Base-by-base conservation (phyloP, 2,113 vertebrate species). In the Dunckerocampus dactyliophorus region DNA sequence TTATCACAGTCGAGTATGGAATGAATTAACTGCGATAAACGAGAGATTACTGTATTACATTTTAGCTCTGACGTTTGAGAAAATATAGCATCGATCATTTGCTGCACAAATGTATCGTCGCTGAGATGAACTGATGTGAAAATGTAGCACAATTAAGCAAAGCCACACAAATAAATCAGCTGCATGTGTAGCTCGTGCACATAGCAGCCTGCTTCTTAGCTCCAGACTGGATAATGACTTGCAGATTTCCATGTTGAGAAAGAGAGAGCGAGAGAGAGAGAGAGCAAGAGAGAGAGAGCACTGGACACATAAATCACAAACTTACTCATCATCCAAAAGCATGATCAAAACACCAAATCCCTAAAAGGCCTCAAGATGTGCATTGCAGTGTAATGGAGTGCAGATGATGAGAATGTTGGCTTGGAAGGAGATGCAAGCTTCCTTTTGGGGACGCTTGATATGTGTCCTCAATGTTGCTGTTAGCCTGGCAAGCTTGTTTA, bases 221-320 rank as follows among this genome's bases (percentile, higher is more conserved):
- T 63, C 57, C 11, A 74, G 64, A 66, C 47, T 54, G 69, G 28
- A 74, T 87, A 81, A 84, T 82, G 55, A 79, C 52, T 79, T 65
- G 34, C 79, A 79, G 79, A 79, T 67, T 16, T 77, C 59, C 47
- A 63, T 55, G 46, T 37, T 72, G 54, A 58, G 45, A 60, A 49
- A 82, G 24, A 43, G 39, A 43, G 39, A 14, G 48, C 63, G 22
- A 15, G 54, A 56, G 54, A 43, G 39, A 14, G 48, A 65, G 22
- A 15, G 54, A 56, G 54, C 5, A 66, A 42, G 62, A 47, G 60
- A n/a, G n/a, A n/a, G n/a, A n/a, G n/a, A n/a, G n/a, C n/a, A n/a
- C n/a, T n/a, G n/a, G n/a, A n/a, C 48, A 22, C 22, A 58, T 46
- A 42, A 57, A 54, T 15, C 54, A 34, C 46, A 34, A 46, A 39